Evolutionary conservation across 2,797 vertebrate genomes (phyloP), one percentile per base, ranked within the genome.

Genomic region (Vireo griseus): DNA sequence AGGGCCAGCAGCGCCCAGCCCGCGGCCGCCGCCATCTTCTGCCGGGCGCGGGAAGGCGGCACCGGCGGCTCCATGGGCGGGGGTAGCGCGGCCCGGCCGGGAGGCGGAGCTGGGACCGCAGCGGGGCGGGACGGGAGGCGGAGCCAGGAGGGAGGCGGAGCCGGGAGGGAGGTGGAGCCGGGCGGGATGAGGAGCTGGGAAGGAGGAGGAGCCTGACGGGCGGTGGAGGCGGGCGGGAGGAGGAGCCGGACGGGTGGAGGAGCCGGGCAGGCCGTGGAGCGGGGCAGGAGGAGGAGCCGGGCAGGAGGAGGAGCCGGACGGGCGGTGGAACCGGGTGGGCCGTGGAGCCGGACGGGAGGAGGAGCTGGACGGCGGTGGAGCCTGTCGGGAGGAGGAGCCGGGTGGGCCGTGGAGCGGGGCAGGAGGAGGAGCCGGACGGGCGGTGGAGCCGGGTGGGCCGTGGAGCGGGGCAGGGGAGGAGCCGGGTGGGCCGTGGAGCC

Each of bases 1-100:
- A 92, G 45, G 13, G n/a, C 86, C 87, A 97, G 50, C 69, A 81
- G 20, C 13, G 12, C 29, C 92, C 79, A 77, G 4, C 48, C 4
- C 1, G 25, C 51, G 16, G 61, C 93, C 73, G 90, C 93, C 93
- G 87, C 96, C 95, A 97, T 97, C 90, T 96, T 95, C 42, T 20
- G 10, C 63, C 39, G 47, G 33, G 8, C 19, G 3, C 10, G 55
- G n/a, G 55, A 31, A 29, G 67, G 82, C 42, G 67, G 75, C 48
- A 31, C 28, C 51, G 35, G 44, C 42, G 6, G 31, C 77, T 29
- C 84, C 26, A 37, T 55, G 62, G 86, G 89, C 63, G 94, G 88
- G 29, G 37, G 67, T 62, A 42, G 75, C 21, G 79, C 44, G 28
- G 50, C 15, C 71, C 6, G 62, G n/a, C 44, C 9, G 10, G 61